Evolutionary conservation across 2,888 invertebrate species (phyloP).

Genomic region (Blera fallax): DNA sequence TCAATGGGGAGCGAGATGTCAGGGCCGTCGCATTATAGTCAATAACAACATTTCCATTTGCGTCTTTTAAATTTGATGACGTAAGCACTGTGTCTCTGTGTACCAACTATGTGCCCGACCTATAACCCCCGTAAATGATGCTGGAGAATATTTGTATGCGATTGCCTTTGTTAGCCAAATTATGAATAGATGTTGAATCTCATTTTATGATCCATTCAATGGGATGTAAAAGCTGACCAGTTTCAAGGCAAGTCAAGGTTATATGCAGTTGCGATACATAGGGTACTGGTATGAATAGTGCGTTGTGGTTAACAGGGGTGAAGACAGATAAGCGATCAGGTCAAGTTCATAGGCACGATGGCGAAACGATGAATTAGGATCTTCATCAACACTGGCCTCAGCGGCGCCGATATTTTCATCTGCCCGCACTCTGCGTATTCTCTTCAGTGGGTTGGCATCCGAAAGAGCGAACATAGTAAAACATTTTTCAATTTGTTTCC

Average conservation of each 20-base stretch:
- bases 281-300: too few relatives aligned
- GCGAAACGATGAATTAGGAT: too few relatives aligned
- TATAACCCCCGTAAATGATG: slow-evolving; percentile 78
- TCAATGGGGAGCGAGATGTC: slow-evolving; percentile 85
- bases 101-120: slow-evolving; percentile 81
- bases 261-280: too few relatives aligned
- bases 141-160: slow-evolving; percentile 81
- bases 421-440: too few relatives aligned
- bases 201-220: slow-evolving; percentile 62
- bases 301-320: too few relatives aligned
- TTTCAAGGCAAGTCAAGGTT: slow-evolving; percentile 21
- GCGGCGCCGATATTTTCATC: too few relatives aligned
- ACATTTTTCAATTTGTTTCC: too few relatives aligned
- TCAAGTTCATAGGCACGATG: too few relatives aligned
- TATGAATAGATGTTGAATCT: slow-evolving; percentile 70
- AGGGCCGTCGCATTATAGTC: slow-evolving; percentile 83
- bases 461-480: too few relatives aligned
- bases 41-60: slow-evolving; percentile 75
- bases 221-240: background rate
- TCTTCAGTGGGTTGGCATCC: too few relatives aligned
- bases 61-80: background rate
- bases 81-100: background rate
- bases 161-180: slow-evolving; percentile 81
- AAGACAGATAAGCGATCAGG: too few relatives aligned
- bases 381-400: too few relatives aligned